A percentile compares a stretch with the other conserved stretches of the same genome.
Evolutionary conservation across 2,888 invertebrate genomes (phyloP).

Genomic region (Polyploca ridens): DNA sequence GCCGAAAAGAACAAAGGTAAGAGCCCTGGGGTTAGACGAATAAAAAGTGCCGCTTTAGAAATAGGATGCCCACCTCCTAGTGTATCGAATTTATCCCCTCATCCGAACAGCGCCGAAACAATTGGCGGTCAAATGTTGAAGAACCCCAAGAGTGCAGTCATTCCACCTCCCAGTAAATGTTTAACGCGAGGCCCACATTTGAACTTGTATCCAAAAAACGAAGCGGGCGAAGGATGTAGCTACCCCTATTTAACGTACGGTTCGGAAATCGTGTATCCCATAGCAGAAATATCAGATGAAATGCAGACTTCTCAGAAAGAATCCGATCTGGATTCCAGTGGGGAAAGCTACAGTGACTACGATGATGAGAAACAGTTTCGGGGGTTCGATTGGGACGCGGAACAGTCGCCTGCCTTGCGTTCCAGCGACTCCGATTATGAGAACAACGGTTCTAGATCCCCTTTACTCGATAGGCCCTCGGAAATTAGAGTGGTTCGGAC

Average conservation of each 20-base stretch:
- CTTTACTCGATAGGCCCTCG: slow-evolving; percentile 84
- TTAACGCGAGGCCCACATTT: slow-evolving; percentile 88
- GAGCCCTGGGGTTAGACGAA: slow-evolving; percentile 86
- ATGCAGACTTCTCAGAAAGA: slow-evolving; percentile 88
- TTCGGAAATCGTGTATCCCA: slow-evolving; percentile 92
- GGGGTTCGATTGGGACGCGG: slow-evolving; percentile 80
- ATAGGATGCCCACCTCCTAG: slow-evolving; percentile 88
- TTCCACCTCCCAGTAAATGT: slow-evolving; percentile 89
- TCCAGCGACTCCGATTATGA: slow-evolving; percentile 88
- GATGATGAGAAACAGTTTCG: slow-evolving; percentile 85
- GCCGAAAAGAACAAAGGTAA: slow-evolving; percentile 81
- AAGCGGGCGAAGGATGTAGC: slow-evolving; percentile 89
- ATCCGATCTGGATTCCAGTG: slow-evolving; percentile 85
- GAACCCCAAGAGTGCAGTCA: slow-evolving; percentile 85
- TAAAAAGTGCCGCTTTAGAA: slow-evolving; percentile 89
- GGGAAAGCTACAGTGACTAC: slow-evolving; percentile 86
- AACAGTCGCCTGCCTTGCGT: slow-evolving; percentile 71
- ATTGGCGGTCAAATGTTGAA: slow-evolving; percentile 88
- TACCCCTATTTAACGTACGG: slow-evolving; percentile 89
- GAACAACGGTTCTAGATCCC: slow-evolving; percentile 89
- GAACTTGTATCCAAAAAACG: slow-evolving; percentile 87
- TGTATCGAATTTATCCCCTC: slow-evolving; percentile 89
- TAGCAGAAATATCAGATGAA: slow-evolving; percentile 93
- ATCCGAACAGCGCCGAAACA: slow-evolving; percentile 92
- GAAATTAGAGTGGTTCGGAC: slow-evolving; percentile 73